phyloP scores from a whole-genome alignment of 2,797 vertebrate genomes.

The Tenualosa ilisha region DNA sequence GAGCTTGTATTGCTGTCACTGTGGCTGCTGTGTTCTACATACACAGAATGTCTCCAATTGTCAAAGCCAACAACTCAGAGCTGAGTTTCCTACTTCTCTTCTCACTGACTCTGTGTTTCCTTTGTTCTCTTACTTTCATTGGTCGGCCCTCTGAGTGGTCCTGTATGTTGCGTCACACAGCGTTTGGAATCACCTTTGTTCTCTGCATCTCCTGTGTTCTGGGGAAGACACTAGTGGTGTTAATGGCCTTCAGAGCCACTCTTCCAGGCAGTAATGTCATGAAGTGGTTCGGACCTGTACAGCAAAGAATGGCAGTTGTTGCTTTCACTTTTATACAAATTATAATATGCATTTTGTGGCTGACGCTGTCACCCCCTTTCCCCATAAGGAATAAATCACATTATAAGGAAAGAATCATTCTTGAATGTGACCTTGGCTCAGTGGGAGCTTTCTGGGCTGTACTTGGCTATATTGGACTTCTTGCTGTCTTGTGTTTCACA shows the following conservation, averaged over 20 bases:
- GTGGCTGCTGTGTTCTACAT: conserved; percentile 42
- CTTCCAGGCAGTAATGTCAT: conserved; percentile 65
- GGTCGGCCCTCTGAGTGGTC: conserved; percentile 65
- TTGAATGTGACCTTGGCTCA: conserved; percentile 54
- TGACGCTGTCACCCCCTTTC: conserved; percentile 51
- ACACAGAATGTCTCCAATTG: conserved; percentile 43
- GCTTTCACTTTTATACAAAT: conserved; percentile 59
- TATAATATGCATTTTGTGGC: conserved; percentile 52
- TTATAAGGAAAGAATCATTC: conserved; percentile 51
- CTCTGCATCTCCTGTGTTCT: conserved; percentile 60
- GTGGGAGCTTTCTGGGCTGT: conserved; percentile 53
- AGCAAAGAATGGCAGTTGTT: conserved; percentile 67
- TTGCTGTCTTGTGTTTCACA: conserved; percentile 54
- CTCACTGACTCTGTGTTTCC: conserved; percentile 68
- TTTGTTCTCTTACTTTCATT: conserved; percentile 69
- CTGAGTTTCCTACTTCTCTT: conserved; percentile 68
- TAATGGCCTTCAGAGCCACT: conserved; percentile 68
- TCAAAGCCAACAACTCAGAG: conserved; percentile 67
- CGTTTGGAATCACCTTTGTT: conserved; percentile 66
- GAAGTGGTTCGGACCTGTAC: conserved; percentile 70
- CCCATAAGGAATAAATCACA: conserved; percentile 47
- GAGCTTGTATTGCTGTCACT: conserved; percentile 37
- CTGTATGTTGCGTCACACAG: conserved; percentile 68
- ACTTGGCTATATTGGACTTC: conserved; percentile 56
- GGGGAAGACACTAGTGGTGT: conserved; percentile 66